Base-by-base conservation (phyloP, 2,113 vertebrate genomes). In the Pelusios castaneus region DNA sequence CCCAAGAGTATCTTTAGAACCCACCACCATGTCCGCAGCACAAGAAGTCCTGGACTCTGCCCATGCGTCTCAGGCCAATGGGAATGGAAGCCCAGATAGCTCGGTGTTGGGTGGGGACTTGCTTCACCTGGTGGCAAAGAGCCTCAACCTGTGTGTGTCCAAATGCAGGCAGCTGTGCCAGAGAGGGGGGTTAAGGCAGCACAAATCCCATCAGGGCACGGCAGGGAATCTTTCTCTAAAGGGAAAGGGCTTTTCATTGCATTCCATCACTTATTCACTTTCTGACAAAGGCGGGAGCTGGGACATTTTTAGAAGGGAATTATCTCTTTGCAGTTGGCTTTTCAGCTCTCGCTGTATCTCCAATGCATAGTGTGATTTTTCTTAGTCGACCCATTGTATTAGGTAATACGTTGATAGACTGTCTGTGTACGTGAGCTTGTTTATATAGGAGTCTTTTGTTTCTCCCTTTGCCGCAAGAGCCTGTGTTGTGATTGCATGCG, bases 401-500 rank as follows among this genome's bases (percentile, higher is more conserved):
- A 91, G 84, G 90, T 58, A 94, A 82, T 58, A 63, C 86, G 73
- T 90, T 58, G 87, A 95, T 77, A 92, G 93, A 88, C 93, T 87
- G 84, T 78, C 76, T 94, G 73, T 76, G 82, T 95, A 60, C 89
- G 63, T 94, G 93, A 91, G 87, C 86, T 90, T 96, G 94, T 95
- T 94, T 96, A 91, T 94, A 84, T 90, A 91, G 91, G 58, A 96
- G 95, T 77, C 91, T 95, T 97, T 97, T 97, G 96, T 97, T 97
- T 97, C 88, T 91, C 56, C 88, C 89, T 91, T 87, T 94, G 94
- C 93, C 88, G 94, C 52, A 43, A 84, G 84, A 96, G 91, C 80
- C 92, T 82, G 80, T 94, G 88, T 88, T 96, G 92, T 51, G 85
- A 80, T 93, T 60, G 89, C 89, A 47, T 93, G 67, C 80, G 1